Evolutionary conservation across 2,888 invertebrate species (phyloP).

Genomic region (Eristalis tenax): DNA sequence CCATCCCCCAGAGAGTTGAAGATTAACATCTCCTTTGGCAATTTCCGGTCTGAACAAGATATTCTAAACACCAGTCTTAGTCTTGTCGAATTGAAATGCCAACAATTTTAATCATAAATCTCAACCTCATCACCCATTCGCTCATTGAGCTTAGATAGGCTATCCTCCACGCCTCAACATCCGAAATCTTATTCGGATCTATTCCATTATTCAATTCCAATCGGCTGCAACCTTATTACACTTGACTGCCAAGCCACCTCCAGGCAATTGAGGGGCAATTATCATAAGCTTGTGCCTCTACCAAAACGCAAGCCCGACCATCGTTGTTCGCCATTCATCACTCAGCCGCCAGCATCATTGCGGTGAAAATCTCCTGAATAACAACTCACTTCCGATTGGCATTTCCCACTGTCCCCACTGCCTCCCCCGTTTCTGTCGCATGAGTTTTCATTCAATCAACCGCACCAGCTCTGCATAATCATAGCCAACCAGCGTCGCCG

Average conservation of each 20-base stretch:
- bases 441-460: constrained; percentile 56
- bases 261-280: constrained; percentile 37
- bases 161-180: not conserved
- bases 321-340: constrained; percentile 9
- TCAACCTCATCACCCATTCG: constrained; percentile 5
- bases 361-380: constrained; percentile 31
- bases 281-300: constrained; percentile 48
- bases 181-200: not conserved
- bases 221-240: constrained; percentile 15
- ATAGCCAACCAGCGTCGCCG: constrained; percentile 44
- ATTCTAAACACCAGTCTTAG: no score
- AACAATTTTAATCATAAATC: not conserved
- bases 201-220: not conserved
- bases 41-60: no score
- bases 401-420: not conserved
- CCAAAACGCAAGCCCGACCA: constrained; percentile 20
- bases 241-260: constrained; percentile 60
- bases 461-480: constrained; percentile 58
- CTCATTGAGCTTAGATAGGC: constrained; percentile 43
- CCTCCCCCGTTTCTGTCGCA: not conserved
- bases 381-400: constrained; percentile 65
- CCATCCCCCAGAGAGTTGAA: not conserved
- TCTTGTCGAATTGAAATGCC: no score
- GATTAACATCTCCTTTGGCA: no score
- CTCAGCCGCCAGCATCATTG: constrained; percentile 20